phyloP scores from a whole-genome alignment of 2,888 invertebrate species.

The Aleiodes leptofemur region DNA sequence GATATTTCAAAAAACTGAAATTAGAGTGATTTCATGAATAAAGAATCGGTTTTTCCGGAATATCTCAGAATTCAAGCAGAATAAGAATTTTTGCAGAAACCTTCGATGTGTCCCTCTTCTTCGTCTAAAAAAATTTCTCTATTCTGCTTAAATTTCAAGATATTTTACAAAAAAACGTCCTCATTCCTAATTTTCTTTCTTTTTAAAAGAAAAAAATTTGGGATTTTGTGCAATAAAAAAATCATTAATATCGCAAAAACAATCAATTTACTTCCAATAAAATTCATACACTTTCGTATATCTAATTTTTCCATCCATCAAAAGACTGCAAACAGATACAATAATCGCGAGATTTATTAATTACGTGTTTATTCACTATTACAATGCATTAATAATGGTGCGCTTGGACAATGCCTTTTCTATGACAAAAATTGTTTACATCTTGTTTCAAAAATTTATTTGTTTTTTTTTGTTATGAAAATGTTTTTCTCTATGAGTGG shows the following conservation, averaged over 20 bases:
- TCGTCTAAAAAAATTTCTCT: no score
- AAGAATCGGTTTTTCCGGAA: no score
- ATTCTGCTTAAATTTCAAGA: no score
- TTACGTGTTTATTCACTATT: conserved; percentile 22
- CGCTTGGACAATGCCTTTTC: conserved; percentile 21
- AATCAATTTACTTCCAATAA: conserved; percentile 20
- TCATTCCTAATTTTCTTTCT: not conserved
- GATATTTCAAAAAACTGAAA: no score
- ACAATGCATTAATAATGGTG: conserved; percentile 36
- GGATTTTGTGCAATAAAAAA: not conserved
- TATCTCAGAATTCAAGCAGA: no score
- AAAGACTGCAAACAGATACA: conserved; percentile 15
- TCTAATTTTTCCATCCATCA: conserved; percentile 11
- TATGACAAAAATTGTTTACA: conserved; percentile 9
- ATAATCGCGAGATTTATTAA: conserved; percentile 14
- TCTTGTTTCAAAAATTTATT: not conserved
- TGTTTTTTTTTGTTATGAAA: not conserved
- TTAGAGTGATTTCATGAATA: no score
- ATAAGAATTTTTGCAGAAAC: no score
- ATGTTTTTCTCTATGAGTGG: conserved; percentile 31
- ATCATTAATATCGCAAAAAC: not conserved
- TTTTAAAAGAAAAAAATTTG: not conserved
- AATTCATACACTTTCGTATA: conserved; percentile 5
- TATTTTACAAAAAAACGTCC: no score
- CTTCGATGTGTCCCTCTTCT: no score